Evolutionary conservation across 2,888 invertebrate species (phyloP).

Genomic region (Hirtodrosophila trivittata): DNA sequence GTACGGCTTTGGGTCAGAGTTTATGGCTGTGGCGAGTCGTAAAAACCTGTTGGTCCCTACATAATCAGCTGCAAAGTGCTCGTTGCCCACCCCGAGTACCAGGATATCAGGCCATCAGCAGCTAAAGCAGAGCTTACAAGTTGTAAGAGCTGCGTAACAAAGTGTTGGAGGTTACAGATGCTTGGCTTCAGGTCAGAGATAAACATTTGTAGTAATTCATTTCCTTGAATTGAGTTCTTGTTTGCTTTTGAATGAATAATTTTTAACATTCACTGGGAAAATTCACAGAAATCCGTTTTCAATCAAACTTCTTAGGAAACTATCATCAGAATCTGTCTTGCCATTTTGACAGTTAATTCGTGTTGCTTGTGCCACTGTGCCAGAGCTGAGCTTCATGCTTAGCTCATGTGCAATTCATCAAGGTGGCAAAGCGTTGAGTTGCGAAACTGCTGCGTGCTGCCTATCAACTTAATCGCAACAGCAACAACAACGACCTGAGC

Average conservation of each 20-base stretch:
- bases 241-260: no score
- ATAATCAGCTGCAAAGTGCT: constrained; percentile 59
- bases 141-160: constrained; percentile 63
- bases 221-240: constrained; percentile 13
- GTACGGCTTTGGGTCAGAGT: constrained; percentile 74
- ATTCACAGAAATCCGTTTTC: no score
- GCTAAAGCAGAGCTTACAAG: constrained; percentile 48
- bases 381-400: constrained; percentile 16
- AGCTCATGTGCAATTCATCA: constrained; percentile 60
- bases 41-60: constrained; percentile 69
- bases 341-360: constrained; percentile 2
- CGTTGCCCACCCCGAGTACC: background rate
- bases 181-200: constrained; percentile 27
- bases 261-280: no score
- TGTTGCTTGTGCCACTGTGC: constrained; percentile 24
- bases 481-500: constrained; percentile 10
- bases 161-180: constrained; percentile 31
- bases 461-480: constrained; percentile 71
- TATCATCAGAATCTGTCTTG: no score
- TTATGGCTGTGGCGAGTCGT: constrained; percentile 70
- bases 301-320: no score
- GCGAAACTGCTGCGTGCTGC: constrained; percentile 47
- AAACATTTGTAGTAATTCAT: constrained; percentile 5
- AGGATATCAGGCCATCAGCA: constrained; percentile 14
- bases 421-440: constrained; percentile 40